phyloP scores from a whole-genome alignment of 2,888 invertebrate species.

The Lasioglossum villosulum region DNA sequence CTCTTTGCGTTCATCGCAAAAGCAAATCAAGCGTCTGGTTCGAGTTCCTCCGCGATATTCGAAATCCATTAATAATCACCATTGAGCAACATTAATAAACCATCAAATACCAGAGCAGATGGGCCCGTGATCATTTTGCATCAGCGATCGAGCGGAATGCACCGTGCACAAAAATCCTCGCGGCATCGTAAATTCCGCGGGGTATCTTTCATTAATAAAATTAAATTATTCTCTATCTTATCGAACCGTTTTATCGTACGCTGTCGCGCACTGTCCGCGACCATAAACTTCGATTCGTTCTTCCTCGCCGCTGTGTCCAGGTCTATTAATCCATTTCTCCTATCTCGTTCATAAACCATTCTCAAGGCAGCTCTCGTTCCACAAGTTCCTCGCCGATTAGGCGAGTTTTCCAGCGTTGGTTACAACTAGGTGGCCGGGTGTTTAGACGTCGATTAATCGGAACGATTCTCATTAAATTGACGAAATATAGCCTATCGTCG shows the following conservation, averaged over 20 bases:
- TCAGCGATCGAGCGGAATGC: not conserved
- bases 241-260: slow-evolving; percentile 1
- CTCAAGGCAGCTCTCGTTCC: not conserved
- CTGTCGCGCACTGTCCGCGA: not conserved
- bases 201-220: slow-evolving; percentile 10
- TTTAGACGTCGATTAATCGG: slow-evolving; percentile 41
- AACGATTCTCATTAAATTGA: slow-evolving; percentile 37
- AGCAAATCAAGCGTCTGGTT: not conserved
- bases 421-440: not conserved
- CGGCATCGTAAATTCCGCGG: not conserved
- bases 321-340: slow-evolving; percentile 4
- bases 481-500: slow-evolving; percentile 38
- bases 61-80: not conserved
- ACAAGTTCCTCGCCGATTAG: slow-evolving; percentile 5
- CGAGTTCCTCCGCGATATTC: not conserved
- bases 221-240: not conserved
- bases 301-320: not conserved
- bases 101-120: not conserved
- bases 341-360: slow-evolving; percentile 15
- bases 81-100: not conserved
- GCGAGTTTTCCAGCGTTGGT: not conserved
- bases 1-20: no score
- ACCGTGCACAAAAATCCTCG: not conserved
- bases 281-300: slow-evolving; percentile 17
- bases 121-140: not conserved